Conservation (phyloP, 30 jellyfish, hydroid and myxozoan species). For the Aurelia sp. region DNA sequence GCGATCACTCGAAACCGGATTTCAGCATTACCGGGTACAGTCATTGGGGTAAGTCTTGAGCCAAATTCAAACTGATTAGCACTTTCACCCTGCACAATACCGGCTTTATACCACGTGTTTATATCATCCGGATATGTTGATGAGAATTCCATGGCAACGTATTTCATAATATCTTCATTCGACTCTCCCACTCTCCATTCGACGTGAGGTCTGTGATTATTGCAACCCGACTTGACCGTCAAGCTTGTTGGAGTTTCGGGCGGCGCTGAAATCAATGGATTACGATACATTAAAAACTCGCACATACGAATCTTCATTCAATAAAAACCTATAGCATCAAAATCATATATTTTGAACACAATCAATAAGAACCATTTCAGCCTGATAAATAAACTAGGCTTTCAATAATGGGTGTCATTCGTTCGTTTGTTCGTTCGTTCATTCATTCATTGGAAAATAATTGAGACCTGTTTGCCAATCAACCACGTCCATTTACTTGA, state of each 20-base stretch:
- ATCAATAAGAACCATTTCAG: no score
- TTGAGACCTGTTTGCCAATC: no score
- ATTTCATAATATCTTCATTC: slow-evolving; percentile 53
- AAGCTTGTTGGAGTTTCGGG: slow-evolving; percentile 91
- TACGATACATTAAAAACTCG: no score
- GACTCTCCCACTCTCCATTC: slow-evolving; percentile 83
- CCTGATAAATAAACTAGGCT: no score
- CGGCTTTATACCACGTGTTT: slow-evolving; percentile 62
- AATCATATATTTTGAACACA: no score
- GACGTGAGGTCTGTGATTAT: slow-evolving; percentile 32
- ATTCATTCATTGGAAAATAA: no score
- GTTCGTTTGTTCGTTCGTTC: no score
- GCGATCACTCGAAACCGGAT: slow-evolving; percentile 74
- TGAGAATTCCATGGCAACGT: slow-evolving; percentile 48
- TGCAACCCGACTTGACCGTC: slow-evolving; percentile 31
- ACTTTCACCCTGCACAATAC: slow-evolving; percentile 33
- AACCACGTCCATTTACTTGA: no score
- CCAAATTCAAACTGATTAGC: slow-evolving; percentile 58
- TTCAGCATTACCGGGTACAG: slow-evolving; percentile 71
- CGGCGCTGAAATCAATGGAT: slow-evolving; percentile 32
- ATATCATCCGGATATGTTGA: slow-evolving; percentile 62
- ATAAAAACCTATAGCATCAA: no score
- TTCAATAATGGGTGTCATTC: no score
- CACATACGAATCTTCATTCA: no score
- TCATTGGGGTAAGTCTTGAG: slow-evolving; percentile 28